phyloP scores from a whole-genome alignment of 2,113 vertebrate genomes.

The Sander vitreus region DNA sequence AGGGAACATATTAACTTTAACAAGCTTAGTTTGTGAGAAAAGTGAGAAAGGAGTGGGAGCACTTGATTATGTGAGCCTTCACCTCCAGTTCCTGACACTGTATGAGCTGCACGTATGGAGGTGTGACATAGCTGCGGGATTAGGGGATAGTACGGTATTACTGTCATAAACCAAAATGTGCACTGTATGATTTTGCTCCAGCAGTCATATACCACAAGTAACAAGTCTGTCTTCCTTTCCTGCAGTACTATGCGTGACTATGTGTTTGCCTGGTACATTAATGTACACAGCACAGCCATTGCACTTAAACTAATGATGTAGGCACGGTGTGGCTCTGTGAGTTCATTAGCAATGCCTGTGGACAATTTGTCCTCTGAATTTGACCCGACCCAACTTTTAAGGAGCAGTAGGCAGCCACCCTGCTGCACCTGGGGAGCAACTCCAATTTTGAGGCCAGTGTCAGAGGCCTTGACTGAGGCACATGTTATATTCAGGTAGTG shows the following conservation, averaged over 20 bases:
- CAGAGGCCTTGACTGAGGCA: slow-evolving; percentile 12
- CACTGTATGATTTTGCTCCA: slow-evolving; percentile 10
- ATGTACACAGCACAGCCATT: not conserved
- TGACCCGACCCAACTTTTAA: slow-evolving; percentile 2
- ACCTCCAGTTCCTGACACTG: slow-evolving; percentile 10
- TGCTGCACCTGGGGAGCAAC: slow-evolving; percentile 22
- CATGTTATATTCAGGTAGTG: slow-evolving; percentile 1
- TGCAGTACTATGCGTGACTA: not conserved
- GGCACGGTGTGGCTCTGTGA: not conserved
- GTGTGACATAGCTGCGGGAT: slow-evolving; percentile 45
- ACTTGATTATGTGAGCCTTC: slow-evolving; percentile 34
- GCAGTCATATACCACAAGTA: not conserved
- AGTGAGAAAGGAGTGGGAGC: slow-evolving; percentile 31
- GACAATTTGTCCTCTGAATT: slow-evolving; percentile 2
- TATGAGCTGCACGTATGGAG: slow-evolving; percentile 32
- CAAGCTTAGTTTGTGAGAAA: slow-evolving; percentile 26
- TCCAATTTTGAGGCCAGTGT: slow-evolving; percentile 23
- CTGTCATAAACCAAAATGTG: slow-evolving; percentile 27
- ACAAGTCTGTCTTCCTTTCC: not conserved
- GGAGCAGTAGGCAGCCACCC: not conserved
- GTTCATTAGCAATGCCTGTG: not conserved
- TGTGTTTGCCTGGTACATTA: not conserved
- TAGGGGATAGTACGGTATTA: slow-evolving; percentile 23
- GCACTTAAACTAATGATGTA: not conserved
- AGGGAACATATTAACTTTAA: slow-evolving; percentile 23